Evolutionary conservation across 2,113 vertebrate genomes (phyloP).

Genomic region (Grammomys dolichurus): DNA sequence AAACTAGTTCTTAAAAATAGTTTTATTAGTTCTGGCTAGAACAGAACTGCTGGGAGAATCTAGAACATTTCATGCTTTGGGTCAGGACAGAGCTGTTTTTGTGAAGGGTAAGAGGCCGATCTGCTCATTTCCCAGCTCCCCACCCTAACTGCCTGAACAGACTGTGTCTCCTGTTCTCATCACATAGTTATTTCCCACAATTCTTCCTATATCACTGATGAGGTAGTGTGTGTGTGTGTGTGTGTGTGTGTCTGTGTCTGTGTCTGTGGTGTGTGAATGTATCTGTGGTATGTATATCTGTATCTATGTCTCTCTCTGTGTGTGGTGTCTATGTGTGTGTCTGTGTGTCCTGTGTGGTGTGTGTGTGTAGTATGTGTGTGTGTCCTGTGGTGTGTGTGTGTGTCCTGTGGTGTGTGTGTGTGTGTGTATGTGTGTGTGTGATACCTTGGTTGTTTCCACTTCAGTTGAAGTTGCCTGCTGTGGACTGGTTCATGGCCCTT

Average conservation of each 20-base stretch:
- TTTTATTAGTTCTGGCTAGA: not conserved
- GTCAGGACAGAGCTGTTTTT: not conserved
- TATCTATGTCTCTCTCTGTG: not conserved
- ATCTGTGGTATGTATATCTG: no score
- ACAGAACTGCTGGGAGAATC: not conserved
- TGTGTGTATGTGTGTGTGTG: not conserved
- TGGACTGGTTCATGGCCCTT: not conserved
- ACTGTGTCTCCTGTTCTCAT: not conserved
- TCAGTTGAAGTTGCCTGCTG: not conserved
- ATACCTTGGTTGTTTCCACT: not conserved
- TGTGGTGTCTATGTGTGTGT: not conserved
- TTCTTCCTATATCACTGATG: no score
- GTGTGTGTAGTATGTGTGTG: no score
- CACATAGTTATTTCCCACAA: not conserved
- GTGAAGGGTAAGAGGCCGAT: not conserved
- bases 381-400: not conserved
- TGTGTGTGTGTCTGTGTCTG: no score
- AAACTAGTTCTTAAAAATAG: not conserved
- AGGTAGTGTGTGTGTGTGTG: not conserved
- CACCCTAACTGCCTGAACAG: not conserved
- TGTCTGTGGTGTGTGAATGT: no score
- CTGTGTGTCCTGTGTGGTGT: no score
- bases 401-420: no score
- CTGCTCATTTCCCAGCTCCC: not conserved
- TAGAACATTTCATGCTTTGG: not conserved